Evolutionary conservation across 2,888 invertebrate genomes (phyloP), one percentile per base, ranked within the genome.

Genomic region (Aphodius granarius): DNA sequence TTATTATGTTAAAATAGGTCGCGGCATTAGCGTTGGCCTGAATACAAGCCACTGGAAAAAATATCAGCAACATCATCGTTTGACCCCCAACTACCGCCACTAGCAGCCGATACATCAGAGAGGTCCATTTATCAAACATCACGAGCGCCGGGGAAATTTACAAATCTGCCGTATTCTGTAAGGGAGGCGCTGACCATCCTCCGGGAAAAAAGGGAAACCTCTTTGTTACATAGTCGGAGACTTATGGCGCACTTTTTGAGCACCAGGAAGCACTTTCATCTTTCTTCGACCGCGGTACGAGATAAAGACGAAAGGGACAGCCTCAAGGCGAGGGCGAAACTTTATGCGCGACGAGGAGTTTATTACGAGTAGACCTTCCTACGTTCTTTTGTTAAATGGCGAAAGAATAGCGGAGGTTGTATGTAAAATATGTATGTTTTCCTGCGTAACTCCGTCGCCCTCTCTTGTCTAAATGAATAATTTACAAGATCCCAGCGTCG

Each of bases 361-460:
- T 74, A 74, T 74, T 74, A 71, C 74, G 62, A n/a, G 18, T 63
- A 5, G 74, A 9, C 62, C 63, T 15, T 62, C 63, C n/a, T 68
- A 18, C 63, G 19, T 66, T 43, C 43, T 43, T 43, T 43, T 43
- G 43, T 43, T 43, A 43, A 19, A 17, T 4, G 23, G 66, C n/a
- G 20, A 20, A 73, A 23, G 43, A 18, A 22, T 23, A n/a, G 66
- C 21, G 21, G 71, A 63, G 63, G 71, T 70, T 71, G 23, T 70
- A 21, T 71, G 74, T 74, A 71, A 74, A 74, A 74, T 70, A 74
- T 74, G 70, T 70, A 74, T 74, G 63, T 63, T 64, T 71, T 74
- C 71, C 71, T 17, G 22, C 64, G 63, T 64, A 66, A 17, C 43
- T 73, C 73, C 16, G n/a, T 64, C 66, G 71, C 19, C 64, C 13